Evolutionary conservation across 2,888 invertebrate species (phyloP), one percentile per base, ranked within the genome.

Genomic region (Beris chalybata): DNA sequence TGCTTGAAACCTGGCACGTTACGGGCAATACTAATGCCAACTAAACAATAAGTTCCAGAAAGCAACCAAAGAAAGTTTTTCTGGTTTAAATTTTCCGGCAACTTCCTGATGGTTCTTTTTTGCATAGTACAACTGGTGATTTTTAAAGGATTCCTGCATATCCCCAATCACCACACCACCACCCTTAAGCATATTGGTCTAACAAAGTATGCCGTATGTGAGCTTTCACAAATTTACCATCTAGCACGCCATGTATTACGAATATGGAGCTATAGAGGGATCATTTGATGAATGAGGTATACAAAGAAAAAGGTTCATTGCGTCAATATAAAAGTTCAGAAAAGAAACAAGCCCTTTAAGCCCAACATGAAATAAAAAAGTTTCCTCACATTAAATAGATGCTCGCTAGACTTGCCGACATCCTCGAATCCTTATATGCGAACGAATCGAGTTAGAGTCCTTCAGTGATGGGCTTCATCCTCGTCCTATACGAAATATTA

Each of bases 251-350:
- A 13, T 43, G 9, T 56, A 9, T 56, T 56, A 3, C 22, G 38
- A 56, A 56, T 56, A 56, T 32, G 38, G 12, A 22, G 11, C 22
- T 15, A 11, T 38, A 38, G 38, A 54, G 6, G 55, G 55, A 56
- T 56, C 55, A 56, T 56, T 56, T 56, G 55, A 56, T 56, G 55
- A 43, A 56, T 38, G 55, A 56, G 55, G 43, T 15, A 38, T 38
- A 56, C 32, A 31, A 13, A 11, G 43, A 38, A 57, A 67, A 67
- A 67, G 63, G 67, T 44, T 64, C 55, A 22, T n/a, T 67, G 52
- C 56, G 63, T 63, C 43, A 64, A 56, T 56, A 38, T 32, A 64
- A 64, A 67, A 64, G 38, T 67, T 67, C 54, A 30, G 9, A 45
- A 54, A 47, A 61, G 47, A 61, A 11, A 63, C 43, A n/a, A 48